phyloP scores from a whole-genome alignment of 1,140 invertebrate genomes.

The Euwallacea similis region DNA sequence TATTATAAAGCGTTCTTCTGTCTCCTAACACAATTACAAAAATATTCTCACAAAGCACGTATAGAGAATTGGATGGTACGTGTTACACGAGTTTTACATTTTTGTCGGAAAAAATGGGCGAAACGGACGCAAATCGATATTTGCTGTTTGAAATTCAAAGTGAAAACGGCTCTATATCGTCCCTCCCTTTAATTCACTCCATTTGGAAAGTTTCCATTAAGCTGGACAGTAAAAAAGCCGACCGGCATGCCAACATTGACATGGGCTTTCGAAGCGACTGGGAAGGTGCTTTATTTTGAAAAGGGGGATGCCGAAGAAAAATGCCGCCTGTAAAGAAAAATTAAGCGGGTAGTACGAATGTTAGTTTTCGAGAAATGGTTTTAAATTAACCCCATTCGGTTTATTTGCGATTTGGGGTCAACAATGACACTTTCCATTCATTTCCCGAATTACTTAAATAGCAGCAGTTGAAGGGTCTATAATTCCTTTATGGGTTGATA shows the following conservation, averaged over 20 bases:
- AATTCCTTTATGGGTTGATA: too few relatives aligned
- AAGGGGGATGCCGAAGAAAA: background rate
- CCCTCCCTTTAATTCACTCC: conserved; percentile 25
- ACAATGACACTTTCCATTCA: too few relatives aligned
- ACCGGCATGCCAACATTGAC: conserved; percentile 23
- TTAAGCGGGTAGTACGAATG: too few relatives aligned
- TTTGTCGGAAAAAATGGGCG: too few relatives aligned
- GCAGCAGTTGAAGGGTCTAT: too few relatives aligned
- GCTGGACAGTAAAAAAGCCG: conserved; percentile 26
- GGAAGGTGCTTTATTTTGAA: conserved; percentile 3
- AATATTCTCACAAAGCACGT: background rate
- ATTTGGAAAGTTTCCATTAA: conserved; percentile 33
- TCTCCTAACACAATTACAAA: background rate
- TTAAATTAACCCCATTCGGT: too few relatives aligned
- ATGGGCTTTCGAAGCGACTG: conserved; percentile 8
- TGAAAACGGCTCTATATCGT: conserved; percentile 25
- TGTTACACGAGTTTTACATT: too few relatives aligned
- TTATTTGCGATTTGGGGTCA: too few relatives aligned
- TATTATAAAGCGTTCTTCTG: too few relatives aligned
- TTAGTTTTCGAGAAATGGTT: too few relatives aligned
- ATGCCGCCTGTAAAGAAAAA: background rate
- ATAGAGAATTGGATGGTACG: too few relatives aligned
- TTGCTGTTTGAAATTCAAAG: conserved; percentile 28
- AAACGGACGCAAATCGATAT: conserved; percentile 17
- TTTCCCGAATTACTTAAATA: too few relatives aligned